Conservation (phyloP, 2,797 vertebrate genomes). For the Prunella strophiata region DNA sequence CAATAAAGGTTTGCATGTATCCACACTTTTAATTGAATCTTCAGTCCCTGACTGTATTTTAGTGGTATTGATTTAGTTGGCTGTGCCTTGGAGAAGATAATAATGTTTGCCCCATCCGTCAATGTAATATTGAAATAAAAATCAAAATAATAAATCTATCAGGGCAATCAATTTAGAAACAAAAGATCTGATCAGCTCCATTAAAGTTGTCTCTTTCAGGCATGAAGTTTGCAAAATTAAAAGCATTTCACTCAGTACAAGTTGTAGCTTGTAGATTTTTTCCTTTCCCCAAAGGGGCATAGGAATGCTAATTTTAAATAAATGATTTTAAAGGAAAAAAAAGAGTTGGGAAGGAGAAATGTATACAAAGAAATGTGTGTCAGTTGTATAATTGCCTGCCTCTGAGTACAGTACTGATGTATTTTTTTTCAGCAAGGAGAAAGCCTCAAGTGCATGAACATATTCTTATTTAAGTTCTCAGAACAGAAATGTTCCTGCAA, state of each 20-base stretch:
- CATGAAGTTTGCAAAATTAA: conserved; percentile 43
- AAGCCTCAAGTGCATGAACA: not conserved
- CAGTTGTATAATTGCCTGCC: not conserved
- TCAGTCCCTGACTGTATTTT: conserved; percentile 53
- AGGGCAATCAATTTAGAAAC: conserved; percentile 54
- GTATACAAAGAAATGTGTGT: not conserved
- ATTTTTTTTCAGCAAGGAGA: not conserved
- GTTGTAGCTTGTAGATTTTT: not conserved
- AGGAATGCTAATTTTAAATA: not conserved
- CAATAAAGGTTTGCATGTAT: conserved; percentile 37
- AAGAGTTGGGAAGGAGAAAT: not conserved
- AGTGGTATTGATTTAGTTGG: conserved; percentile 62
- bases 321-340: not conserved
- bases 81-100: conserved; percentile 63
- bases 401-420: not conserved
- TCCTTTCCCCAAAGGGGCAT: not conserved
- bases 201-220: conserved; percentile 44
- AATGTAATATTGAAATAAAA: conserved; percentile 66
- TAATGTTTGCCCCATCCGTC: conserved; percentile 63
- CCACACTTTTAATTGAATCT: conserved; percentile 66
- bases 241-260: conserved; percentile 30
- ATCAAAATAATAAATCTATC: conserved; percentile 68
- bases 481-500: conserved; percentile 2
- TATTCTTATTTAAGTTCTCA: conserved; percentile 19
- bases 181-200: conserved; percentile 55